Evolutionary conservation across 2,888 invertebrate genomes (phyloP), one percentile per base, ranked within the genome.

Genomic region (Drosophila merina): DNA sequence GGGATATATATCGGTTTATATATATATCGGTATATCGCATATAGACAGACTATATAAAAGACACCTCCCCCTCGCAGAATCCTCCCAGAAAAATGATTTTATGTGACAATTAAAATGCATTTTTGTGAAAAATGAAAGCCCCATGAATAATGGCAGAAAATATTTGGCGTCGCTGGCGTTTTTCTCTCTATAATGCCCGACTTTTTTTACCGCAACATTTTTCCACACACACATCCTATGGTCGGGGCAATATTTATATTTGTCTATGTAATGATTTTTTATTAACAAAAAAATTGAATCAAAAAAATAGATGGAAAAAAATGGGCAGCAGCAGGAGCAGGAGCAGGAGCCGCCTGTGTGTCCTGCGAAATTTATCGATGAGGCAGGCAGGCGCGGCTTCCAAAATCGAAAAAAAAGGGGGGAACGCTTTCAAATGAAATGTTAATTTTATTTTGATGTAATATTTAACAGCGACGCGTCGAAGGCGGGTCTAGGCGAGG

Each of bases 181-280:
- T 74, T 84, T 84, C 85, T 75, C 79, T 82, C 77, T 68, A 82
- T 82, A 79, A 85, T 85, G 76, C 73, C 68, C 67, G 77, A 73
- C 72, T 73, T 59, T 74, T 81, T 80, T 80, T 75, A 68, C 59
- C 48, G 72, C 71, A 72, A 71, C 58, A 64, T 71, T 71, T 71
- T 57, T 28, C 31, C 74, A 78, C 57, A 74, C 55, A 48, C 47
- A 73, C 36, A n/a, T n/a, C n/a, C n/a, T 14, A 14, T 14, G 14
- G 50, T 4, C 36, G 30, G 9, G 47, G 57, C 64, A 69, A 72
- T 69, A 79, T 79, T 69, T 74, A 77, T 85, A 82, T 82, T 82
- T 82, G 80, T 64, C 78, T 66, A 80, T 81, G 82, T 85, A 82
- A 85, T 79, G 85, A 70, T 82, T 85, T 85, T 85, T 82, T 85